Conservation (phyloP, 2,797 vertebrate species). For the Otus scops region DNA sequence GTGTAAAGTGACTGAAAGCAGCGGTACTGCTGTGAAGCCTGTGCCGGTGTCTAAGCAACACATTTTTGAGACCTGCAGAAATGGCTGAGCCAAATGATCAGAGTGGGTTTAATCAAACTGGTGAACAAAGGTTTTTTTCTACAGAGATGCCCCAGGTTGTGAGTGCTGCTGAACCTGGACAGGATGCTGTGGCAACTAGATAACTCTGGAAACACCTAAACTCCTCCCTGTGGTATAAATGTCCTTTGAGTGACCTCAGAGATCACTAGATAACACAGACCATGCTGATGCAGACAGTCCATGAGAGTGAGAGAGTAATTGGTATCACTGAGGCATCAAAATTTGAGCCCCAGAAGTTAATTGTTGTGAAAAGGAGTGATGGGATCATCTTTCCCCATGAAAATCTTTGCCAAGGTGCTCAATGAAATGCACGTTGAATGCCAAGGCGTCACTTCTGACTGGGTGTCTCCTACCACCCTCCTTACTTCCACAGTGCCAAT, state of each 20-base stretch:
- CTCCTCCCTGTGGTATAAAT: background rate
- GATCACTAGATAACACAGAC: slow-evolving; percentile 13
- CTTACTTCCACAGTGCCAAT: background rate
- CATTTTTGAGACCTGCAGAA: background rate
- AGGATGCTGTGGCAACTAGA: background rate
- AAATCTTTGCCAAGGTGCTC: background rate
- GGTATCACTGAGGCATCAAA: slow-evolving; percentile 36
- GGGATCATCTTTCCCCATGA: background rate
- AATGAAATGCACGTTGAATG: background rate
- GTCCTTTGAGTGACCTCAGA: slow-evolving; percentile 31
- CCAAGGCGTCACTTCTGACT: background rate
- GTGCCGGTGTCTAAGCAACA: background rate
- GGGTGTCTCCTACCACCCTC: background rate
- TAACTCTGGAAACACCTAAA: slow-evolving; percentile 12
- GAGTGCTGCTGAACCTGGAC: background rate
- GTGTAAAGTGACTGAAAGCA: background rate
- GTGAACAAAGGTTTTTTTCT: background rate
- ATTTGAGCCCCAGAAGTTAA: slow-evolving; percentile 10
- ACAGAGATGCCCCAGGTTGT: background rate
- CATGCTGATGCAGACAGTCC: slow-evolving; percentile 8
- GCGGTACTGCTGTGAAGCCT: background rate
- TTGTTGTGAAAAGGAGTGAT: background rate
- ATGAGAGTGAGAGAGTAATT: background rate
- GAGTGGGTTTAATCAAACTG: background rate
- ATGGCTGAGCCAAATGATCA: background rate